These are phyloP conservation scores for Acyrthosiphon pisum DNA, from an alignment of 1,140 invertebrate genomes.

Conservation along the genomic window DNA sequence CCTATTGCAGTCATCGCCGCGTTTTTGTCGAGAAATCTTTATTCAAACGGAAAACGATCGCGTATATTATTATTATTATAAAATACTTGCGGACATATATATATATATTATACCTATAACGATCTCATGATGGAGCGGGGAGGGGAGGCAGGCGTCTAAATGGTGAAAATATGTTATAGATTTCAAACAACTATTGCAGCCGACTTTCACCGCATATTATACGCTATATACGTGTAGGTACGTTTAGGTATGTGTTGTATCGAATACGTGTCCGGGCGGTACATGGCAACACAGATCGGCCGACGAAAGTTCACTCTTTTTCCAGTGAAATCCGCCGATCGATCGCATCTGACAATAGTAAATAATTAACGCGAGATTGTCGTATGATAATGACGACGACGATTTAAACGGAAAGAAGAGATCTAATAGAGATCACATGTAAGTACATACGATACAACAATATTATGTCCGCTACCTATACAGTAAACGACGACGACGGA, in stretches of 20 bases:
- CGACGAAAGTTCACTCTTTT: not conserved
- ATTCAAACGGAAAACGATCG: not conserved
- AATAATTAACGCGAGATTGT: not conserved
- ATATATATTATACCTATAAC: not conserved
- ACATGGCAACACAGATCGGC: not conserved
- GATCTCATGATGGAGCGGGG: not conserved
- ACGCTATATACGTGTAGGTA: not conserved
- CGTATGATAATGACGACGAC: not conserved
- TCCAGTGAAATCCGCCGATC: not conserved
- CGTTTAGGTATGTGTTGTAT: not conserved
- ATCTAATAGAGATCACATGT: not conserved
- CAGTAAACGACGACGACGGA: not conserved
- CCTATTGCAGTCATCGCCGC: not conserved
- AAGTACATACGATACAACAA: not conserved
- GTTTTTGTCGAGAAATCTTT: conserved; percentile 34
- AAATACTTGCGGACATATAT: not conserved
- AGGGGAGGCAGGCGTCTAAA: not conserved
- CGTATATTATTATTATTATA: not conserved
- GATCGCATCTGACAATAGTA: not conserved
- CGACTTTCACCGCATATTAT: not conserved
- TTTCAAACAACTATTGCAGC: conserved; percentile 30
- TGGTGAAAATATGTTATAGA: conserved; percentile 34
- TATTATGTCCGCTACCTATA: not conserved
- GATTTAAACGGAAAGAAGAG: not conserved
- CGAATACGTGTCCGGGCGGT: not conserved